These are phyloP conservation scores for Chlorodrepanis virens DNA, from an alignment of 2,113 vertebrate species.

Conservation along the genomic window DNA sequence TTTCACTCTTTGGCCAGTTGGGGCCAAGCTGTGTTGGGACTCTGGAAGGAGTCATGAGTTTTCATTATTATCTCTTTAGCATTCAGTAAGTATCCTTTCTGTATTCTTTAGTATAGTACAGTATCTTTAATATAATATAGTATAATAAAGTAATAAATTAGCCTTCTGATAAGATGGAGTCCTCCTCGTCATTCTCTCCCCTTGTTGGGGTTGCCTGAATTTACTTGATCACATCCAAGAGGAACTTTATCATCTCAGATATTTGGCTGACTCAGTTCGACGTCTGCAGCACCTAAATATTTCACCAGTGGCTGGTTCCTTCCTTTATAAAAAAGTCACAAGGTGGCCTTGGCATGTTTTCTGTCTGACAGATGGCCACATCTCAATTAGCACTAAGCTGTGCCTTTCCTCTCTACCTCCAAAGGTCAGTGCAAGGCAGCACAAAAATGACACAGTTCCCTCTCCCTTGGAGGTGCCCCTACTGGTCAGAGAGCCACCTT, in stretches of 20 bases:
- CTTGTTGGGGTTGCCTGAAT: too few species aligned
- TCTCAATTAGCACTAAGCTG: neutral
- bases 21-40: too few species aligned
- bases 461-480: neutral
- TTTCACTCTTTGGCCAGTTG: too few species aligned
- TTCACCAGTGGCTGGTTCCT: neutral
- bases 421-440: neutral
- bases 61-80: too few species aligned
- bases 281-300: neutral
- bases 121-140: too few species aligned
- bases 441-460: neutral
- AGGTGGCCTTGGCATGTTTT: neutral
- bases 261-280: neutral
- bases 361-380: constrained; percentile 32
- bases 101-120: too few species aligned
- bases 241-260: neutral
- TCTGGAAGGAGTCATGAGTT: too few species aligned
- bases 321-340: neutral
- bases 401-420: neutral
- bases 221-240: too few species aligned
- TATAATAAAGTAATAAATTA: too few species aligned
- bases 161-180: too few species aligned
- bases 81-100: too few species aligned
- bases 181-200: too few species aligned
- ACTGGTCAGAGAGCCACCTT: neutral